phyloP scores from a whole-genome alignment of 1,140 invertebrate species.

The Temnothorax longispinosus region DNA sequence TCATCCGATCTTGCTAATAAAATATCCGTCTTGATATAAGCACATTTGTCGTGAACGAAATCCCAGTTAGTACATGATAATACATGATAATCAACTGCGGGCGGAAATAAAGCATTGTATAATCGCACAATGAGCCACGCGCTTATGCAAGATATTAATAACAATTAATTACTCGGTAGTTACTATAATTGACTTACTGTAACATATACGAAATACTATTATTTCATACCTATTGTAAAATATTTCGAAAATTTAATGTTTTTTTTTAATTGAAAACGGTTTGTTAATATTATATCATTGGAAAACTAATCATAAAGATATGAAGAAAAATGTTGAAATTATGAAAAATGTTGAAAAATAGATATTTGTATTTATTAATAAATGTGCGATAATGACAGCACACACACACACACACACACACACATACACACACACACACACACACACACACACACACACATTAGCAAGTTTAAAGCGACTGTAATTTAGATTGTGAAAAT shows the following conservation, averaged over 20 bases:
- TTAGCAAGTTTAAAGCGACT: too few relatives aligned
- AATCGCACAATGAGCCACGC: not conserved
- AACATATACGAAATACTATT: not conserved
- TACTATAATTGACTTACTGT: not conserved
- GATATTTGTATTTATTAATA: not conserved
- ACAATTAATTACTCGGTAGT: conserved; percentile 4
- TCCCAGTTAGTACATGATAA: not conserved
- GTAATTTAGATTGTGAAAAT: too few relatives aligned
- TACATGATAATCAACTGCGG: not conserved
- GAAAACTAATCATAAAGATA: not conserved
- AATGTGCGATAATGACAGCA: not conserved
- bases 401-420: too few relatives aligned
- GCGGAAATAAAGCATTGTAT: not conserved
- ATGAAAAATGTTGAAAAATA: not conserved
- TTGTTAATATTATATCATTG: not conserved
- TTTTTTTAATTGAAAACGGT: not conserved
- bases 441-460: too few relatives aligned
- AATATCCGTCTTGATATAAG: not conserved
- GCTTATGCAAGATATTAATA: conserved; percentile 35
- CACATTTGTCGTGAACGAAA: not conserved
- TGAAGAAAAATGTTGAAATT: not conserved
- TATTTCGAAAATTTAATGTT: not conserved
- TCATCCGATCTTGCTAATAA: not conserved
- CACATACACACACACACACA: too few relatives aligned
- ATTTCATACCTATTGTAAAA: not conserved